phyloP scores from a whole-genome alignment of 2,888 invertebrate genomes.

The Noctuana brunneofusca region DNA sequence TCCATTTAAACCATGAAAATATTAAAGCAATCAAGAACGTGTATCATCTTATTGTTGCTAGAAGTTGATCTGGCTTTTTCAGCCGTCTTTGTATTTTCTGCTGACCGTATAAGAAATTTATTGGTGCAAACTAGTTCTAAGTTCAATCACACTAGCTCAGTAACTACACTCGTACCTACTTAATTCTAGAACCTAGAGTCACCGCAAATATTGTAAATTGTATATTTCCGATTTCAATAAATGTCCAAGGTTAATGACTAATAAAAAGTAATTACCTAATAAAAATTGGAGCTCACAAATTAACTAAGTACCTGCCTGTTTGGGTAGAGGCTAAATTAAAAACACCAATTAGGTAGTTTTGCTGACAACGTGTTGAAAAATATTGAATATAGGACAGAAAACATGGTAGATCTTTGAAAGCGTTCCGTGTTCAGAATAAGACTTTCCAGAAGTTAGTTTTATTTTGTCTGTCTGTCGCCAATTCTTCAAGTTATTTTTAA shows the following conservation, averaged over 20 bases:
- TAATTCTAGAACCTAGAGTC: background rate
- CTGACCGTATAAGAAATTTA: slow-evolving; percentile 5
- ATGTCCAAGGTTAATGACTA: background rate
- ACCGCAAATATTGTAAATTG: background rate
- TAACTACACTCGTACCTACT: background rate
- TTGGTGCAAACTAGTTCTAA: slow-evolving; percentile 22
- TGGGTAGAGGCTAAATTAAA: background rate
- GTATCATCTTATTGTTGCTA: background rate
- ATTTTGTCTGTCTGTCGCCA: slow-evolving; percentile 26
- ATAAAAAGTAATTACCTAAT: background rate
- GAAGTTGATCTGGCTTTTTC: background rate
- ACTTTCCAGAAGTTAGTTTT: slow-evolving; percentile 1
- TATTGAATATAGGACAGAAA: background rate
- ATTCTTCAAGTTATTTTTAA: slow-evolving; percentile 27
- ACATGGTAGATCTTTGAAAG: background rate
- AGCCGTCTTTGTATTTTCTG: background rate
- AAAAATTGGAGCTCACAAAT: background rate
- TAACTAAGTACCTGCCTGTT: no score
- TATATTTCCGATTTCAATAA: background rate
- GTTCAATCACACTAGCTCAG: slow-evolving; percentile 18
- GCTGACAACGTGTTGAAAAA: background rate
- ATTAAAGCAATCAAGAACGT: background rate
- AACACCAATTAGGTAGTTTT: background rate
- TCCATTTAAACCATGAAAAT: no score
- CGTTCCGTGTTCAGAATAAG: slow-evolving; percentile 26